These are phyloP conservation scores for Bhutanitis thaidina DNA, from an alignment of 2,888 invertebrate species.

Conservation along the genomic window DNA sequence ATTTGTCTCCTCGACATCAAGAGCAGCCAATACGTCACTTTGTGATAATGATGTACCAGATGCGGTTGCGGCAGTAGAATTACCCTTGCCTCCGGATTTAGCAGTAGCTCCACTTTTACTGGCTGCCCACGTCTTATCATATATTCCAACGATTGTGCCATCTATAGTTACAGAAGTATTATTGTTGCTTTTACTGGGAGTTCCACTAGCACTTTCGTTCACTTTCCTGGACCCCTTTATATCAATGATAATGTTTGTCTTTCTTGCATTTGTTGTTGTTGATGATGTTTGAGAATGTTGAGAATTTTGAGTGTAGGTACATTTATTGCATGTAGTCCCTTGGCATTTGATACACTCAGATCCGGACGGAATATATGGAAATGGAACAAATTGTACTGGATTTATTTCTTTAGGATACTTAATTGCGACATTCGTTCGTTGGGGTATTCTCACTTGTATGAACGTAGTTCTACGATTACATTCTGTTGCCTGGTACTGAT, in stretches of 20 bases:
- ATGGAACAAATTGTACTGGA: slow-evolving; percentile 29
- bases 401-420: slow-evolving; percentile 27
- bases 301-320: slow-evolving; percentile 14
- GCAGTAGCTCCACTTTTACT: slow-evolving; percentile 24
- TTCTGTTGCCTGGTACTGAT: slow-evolving; percentile 16
- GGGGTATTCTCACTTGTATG: slow-evolving; percentile 30
- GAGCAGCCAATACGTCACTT: slow-evolving; percentile 25
- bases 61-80: slow-evolving; percentile 21
- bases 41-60: slow-evolving; percentile 25
- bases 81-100: slow-evolving; percentile 5
- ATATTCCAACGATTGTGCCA: slow-evolving; percentile 21
- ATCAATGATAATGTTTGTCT: slow-evolving; percentile 37
- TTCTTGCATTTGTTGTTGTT: slow-evolving; percentile 19
- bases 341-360: slow-evolving; percentile 23
- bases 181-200: slow-evolving; percentile 4
- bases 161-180: slow-evolving; percentile 5
- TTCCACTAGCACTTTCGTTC: slow-evolving; percentile 21
- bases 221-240: slow-evolving; percentile 22
- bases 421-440: slow-evolving; percentile 26
- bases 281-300: slow-evolving; percentile 1
- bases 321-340: slow-evolving; percentile 22
- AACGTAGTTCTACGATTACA: slow-evolving; percentile 30
- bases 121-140: slow-evolving; percentile 26
- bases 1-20: slow-evolving; percentile 20
- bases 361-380: slow-evolving; percentile 19